Percentiles rank a stretch among this genome's conserved stretches.
Conservation (phyloP, 1,140 invertebrate genomes). For the Paramacrobiotus metropolitanus region DNA sequence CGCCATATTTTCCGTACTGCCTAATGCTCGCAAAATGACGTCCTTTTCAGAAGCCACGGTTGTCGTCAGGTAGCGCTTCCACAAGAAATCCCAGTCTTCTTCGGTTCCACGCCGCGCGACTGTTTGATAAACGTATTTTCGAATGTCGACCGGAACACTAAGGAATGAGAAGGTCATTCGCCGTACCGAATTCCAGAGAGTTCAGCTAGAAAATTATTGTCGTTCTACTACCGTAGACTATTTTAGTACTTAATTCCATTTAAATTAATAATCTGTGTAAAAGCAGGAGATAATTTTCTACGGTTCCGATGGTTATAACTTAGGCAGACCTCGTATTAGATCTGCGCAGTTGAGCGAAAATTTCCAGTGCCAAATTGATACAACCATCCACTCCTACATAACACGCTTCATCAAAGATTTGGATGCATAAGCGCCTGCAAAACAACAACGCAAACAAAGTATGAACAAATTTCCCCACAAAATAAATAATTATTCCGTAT, state of each 20-base stretch:
- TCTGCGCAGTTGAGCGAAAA: background rate
- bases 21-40: slow-evolving; percentile 41
- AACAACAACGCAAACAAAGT: no score
- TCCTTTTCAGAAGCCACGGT: slow-evolving; percentile 38
- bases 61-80: slow-evolving; percentile 37
- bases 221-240: no score
- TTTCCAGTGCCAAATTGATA: background rate
- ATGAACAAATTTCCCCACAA: no score
- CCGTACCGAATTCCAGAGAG: no score
- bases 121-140: slow-evolving; percentile 44
- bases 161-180: no score
- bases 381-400: slow-evolving; percentile 4
- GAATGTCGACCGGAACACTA: slow-evolving; percentile 38
- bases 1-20: slow-evolving; percentile 41
- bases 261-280: no score
- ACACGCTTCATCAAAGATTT: background rate
- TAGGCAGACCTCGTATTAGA: background rate
- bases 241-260: no score
- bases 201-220: no score
- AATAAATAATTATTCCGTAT: no score
- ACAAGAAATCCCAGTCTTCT: slow-evolving; percentile 47
- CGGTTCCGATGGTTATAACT: no score
- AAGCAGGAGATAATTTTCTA: no score
- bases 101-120: slow-evolving; percentile 42
- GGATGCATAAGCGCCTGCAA: slow-evolving; percentile 3